Evolutionary conservation across 2,113 vertebrate genomes (phyloP), one percentile per base, ranked within the genome.

Genomic region (Hipposideros armiger): DNA sequence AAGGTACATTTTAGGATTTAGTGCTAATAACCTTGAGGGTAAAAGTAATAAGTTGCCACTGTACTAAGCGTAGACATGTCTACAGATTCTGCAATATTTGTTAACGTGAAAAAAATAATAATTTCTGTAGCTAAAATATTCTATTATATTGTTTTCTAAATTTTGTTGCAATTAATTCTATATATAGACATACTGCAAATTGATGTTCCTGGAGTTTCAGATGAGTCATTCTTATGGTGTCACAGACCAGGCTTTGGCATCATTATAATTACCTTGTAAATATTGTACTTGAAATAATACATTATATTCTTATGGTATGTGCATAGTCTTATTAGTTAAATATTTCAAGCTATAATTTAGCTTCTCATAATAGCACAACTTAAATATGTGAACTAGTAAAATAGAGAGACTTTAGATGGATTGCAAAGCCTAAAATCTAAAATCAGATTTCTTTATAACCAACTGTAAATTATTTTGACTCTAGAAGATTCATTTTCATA

Each of bases 191-290:
- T 32, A 90, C 58, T 52, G 8, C 56, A 40, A 70, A 92, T 32
- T 83, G 36, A 40, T 72, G 32, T 91, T 47, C 20, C 30, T 22
- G 64, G 45, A 72, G 72, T 76, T 87, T 87, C 54, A 54, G 40
- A 86, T 74, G 73, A 95, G 6, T 90, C 47, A 80, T 70, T 14
- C 28, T 67, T 19, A 47, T 40, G 9, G 30, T 67, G 8, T 60
- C 17, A 64, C 11, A 72, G 47, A 45, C 42, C 2, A 95, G 77
- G 20, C 4, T 45, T 60, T 91, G 76, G 50, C 56, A 69, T 93
- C 72, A 42, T 30, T 24, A 90, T 73, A 93, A 94, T 96, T 47
- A 62, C 87, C 42, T 90, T 95, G 69, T 22, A 96, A 47, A 86
- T 92, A 52, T 17, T 93, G 42, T 22, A 40, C 83, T 89, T 47